Conservation (phyloP, 2,113 vertebrate genomes). For the Onychostoma macrolepis region DNA sequence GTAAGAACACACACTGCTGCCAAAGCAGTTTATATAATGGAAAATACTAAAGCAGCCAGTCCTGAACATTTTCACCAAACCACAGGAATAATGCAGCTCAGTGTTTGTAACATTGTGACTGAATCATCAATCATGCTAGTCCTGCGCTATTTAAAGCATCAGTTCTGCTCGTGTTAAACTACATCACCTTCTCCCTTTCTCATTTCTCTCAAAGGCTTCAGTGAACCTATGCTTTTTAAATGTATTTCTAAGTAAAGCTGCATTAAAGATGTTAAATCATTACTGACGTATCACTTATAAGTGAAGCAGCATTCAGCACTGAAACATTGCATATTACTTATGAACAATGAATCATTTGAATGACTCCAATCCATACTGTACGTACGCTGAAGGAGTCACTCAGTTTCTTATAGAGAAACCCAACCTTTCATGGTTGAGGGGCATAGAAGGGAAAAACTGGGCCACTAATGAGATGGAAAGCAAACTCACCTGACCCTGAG, state of each 20-base stretch:
- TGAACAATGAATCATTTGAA: not conserved
- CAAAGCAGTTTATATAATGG: constrained; percentile 24
- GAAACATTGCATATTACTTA: not conserved
- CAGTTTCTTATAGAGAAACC: not conserved
- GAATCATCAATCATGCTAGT: not conserved
- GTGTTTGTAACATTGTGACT: not conserved
- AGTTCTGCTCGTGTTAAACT: not conserved
- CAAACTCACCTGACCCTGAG: constrained; percentile 16
- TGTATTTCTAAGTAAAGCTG: not conserved
- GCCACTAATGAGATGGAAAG: constrained; percentile 13
- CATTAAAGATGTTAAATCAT: not conserved
- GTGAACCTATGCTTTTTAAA: not conserved
- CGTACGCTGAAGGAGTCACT: not conserved
- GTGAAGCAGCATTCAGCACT: not conserved
- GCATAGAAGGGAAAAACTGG: constrained; percentile 6
- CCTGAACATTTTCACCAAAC: not conserved
- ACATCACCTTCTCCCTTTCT: not conserved
- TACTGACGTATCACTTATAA: not conserved
- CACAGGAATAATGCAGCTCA: constrained; percentile 5
- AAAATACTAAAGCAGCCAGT: not conserved
- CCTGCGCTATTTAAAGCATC: not conserved
- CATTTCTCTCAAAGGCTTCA: not conserved
- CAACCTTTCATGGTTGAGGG: not conserved
- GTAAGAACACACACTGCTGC: constrained; percentile 4
- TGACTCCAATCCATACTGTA: no score